Percentiles rank a stretch among this genome's conserved stretches.
phyloP scores from a whole-genome alignment of 2,797 vertebrate species.

The Protosalanx chinensis region DNA sequence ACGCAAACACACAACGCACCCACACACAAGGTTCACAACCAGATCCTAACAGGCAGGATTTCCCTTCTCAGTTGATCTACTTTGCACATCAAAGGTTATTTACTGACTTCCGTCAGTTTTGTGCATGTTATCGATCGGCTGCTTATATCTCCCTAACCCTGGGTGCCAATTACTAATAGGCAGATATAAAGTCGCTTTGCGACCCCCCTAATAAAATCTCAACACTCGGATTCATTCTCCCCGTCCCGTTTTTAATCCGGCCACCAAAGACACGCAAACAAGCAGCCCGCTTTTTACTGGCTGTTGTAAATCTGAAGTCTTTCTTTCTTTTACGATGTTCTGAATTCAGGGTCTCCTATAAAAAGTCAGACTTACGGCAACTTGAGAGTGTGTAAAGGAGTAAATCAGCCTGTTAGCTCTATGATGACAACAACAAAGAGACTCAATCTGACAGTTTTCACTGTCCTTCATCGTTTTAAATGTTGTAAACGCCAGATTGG shows the following conservation, averaged over 20 bases:
- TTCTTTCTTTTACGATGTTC: background rate
- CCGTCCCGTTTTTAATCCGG: constrained; percentile 38
- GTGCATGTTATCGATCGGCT: constrained; percentile 61
- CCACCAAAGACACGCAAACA: constrained; percentile 35
- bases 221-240: constrained; percentile 26
- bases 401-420: background rate
- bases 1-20: too few relatives aligned
- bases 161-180: constrained; percentile 57
- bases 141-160: constrained; percentile 67
- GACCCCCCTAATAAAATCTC: constrained; percentile 69
- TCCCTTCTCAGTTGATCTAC: constrained; percentile 49
- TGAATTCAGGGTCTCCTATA: background rate
- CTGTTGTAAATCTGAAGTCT: constrained; percentile 7
- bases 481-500: background rate
- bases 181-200: constrained; percentile 70
- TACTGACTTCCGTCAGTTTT: constrained; percentile 49
- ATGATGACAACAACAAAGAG: background rate
- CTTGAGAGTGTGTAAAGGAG: background rate
- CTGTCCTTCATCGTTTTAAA: too few relatives aligned
- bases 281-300: constrained; percentile 32
- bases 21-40: background rate
- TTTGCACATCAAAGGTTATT: constrained; percentile 56
- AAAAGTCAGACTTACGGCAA: constrained; percentile 1
- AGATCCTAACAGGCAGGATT: background rate
- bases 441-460: background rate